A percentile compares a stretch with the other conserved stretches of the same genome.
Evolutionary conservation across 2,888 invertebrate genomes (phyloP).

Genomic region (Colostygia pectinataria): DNA sequence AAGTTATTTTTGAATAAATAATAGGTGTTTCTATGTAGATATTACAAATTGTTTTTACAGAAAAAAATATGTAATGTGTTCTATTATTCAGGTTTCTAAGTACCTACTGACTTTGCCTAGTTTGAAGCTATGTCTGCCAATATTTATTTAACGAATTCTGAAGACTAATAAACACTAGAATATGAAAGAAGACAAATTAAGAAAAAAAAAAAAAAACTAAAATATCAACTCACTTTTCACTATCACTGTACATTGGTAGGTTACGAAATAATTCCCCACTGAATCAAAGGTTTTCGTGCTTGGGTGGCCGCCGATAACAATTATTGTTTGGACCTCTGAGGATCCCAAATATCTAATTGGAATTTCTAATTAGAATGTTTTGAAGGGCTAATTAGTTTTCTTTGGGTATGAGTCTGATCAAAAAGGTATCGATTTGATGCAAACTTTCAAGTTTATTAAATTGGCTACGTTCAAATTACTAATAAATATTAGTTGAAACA

Average conservation of each 20-base stretch:
- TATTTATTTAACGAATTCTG: too few species aligned
- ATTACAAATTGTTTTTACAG: too few species aligned
- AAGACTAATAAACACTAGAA: too few species aligned
- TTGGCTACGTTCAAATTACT: conserved; percentile 25
- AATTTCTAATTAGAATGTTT: conserved; percentile 75
- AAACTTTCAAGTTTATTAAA: conserved; percentile 6
- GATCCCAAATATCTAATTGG: conserved; percentile 79
- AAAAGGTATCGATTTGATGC: conserved; percentile 38
- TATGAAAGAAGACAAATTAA: too few species aligned
- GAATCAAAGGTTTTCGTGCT: conserved; percentile 64
- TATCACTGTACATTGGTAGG: conserved; percentile 27
- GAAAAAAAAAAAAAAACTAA: neutral
- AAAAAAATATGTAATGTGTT: too few species aligned
- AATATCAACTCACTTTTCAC: conserved; percentile 13
- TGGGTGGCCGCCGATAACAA: conserved; percentile 73
- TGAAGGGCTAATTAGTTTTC: conserved; percentile 67
- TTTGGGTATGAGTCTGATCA: conserved; percentile 49
- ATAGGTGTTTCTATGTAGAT: too few species aligned
- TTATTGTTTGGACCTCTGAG: conserved; percentile 69
- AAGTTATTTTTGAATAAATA: too few species aligned
- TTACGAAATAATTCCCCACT: conserved; percentile 59
- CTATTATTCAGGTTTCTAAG: too few species aligned
- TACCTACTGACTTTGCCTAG: too few species aligned
- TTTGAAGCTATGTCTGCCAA: too few species aligned
- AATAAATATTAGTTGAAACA: too few species aligned